Conservation (phyloP, 2,797 vertebrate genomes). For the Rhynchonycteris naso region DNA sequence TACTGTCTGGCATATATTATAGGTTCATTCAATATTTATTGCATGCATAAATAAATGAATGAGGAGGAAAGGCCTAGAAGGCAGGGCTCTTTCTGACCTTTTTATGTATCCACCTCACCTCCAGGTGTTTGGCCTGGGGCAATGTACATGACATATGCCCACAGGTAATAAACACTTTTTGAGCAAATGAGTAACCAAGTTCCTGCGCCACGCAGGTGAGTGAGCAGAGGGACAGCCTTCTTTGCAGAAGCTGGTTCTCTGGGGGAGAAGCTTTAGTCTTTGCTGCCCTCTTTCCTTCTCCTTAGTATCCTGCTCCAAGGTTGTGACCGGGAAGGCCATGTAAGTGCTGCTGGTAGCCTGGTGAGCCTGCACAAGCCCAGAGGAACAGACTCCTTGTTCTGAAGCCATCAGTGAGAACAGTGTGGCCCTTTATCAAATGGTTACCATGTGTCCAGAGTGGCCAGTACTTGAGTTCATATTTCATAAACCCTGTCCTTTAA, state of each 20-base stretch:
- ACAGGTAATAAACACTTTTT: conserved; percentile 36
- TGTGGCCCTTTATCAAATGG: no score
- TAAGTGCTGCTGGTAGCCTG: not conserved
- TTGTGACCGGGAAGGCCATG: not conserved
- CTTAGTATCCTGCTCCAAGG: not conserved
- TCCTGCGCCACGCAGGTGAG: accelerated
- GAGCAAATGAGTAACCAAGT: conserved; percentile 70
- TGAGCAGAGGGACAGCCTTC: not conserved
- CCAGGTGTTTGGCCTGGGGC: not conserved
- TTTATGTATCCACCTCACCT: not conserved
- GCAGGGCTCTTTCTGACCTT: not conserved
- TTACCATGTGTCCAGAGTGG: not conserved
- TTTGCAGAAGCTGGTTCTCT: not conserved
- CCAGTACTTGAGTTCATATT: not conserved
- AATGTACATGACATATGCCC: not conserved
- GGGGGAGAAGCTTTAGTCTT: not conserved
- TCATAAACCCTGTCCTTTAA: not conserved
- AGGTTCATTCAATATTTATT: not conserved
- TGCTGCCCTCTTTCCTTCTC: not conserved
- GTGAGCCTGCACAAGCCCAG: not conserved
- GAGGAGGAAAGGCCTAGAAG: not conserved
- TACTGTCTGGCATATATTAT: not conserved
- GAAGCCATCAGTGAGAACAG: not conserved
- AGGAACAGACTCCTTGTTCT: not conserved
- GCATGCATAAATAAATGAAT: not conserved